Percentiles rank a stretch among this genome's conserved stretches.
phyloP scores from a whole-genome alignment of 2,888 invertebrate genomes.

The Eumacrocentrus americanus region DNA sequence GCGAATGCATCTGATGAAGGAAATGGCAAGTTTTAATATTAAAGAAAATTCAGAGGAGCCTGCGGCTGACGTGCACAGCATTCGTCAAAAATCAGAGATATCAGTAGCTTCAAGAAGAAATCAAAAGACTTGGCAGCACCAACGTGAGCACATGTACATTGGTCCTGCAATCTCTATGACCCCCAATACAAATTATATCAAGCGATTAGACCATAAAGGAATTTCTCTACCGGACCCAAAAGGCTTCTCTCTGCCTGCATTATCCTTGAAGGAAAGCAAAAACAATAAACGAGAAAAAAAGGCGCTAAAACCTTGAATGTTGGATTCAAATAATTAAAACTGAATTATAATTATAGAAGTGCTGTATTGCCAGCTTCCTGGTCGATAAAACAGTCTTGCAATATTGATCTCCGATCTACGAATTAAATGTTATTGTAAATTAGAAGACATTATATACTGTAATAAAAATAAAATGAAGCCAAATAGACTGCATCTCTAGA shows the following conservation, averaged over 20 bases:
- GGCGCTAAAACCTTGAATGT: too few relatives aligned
- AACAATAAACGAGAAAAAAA: constrained; percentile 13
- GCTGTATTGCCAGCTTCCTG: background rate
- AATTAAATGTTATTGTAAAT: background rate
- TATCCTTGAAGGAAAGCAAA: constrained; percentile 40
- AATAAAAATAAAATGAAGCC: too few relatives aligned
- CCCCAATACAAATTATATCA: constrained; percentile 50
- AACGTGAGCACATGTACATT: too few relatives aligned
- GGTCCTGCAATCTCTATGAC: constrained; percentile 45
- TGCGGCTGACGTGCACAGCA: background rate
- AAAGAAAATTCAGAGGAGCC: constrained; percentile 11
- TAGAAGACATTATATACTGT: too few relatives aligned
- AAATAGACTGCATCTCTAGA: too few relatives aligned
- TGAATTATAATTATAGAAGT: background rate
- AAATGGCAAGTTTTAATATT: constrained; percentile 32
- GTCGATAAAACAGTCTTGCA: background rate
- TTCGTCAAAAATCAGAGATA: constrained; percentile 7
- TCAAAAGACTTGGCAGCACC: constrained; percentile 38
- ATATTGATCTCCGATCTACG: too few relatives aligned
- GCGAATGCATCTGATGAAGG: constrained; percentile 50
- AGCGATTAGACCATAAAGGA: constrained; percentile 45
- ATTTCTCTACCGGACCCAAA: constrained; percentile 37
- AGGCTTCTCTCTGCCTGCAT: constrained; percentile 45
- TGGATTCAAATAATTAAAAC: too few relatives aligned
- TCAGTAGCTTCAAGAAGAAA: constrained; percentile 22